Evolutionary conservation across 2,113 vertebrate genomes (phyloP).

Genomic region (Scopus umbretta): DNA sequence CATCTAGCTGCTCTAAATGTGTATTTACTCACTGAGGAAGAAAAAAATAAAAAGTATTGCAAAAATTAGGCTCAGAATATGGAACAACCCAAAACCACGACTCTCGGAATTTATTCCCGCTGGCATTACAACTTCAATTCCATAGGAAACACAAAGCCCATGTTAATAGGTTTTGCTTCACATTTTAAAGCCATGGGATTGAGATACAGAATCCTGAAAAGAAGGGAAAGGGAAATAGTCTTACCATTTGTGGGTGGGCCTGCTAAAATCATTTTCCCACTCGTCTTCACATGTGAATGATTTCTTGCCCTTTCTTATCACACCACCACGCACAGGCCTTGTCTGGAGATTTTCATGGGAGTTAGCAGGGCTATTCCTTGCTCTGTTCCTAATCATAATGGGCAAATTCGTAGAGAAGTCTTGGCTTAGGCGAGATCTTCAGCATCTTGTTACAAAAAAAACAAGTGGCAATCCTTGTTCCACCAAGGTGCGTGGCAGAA

Average conservation of each 20-base stretch:
- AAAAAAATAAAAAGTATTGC: background rate
- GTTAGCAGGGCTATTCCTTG: background rate
- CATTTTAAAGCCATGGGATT: background rate
- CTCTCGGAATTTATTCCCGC: background rate
- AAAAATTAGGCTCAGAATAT: background rate
- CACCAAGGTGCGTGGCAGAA: background rate
- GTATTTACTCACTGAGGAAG: constrained; percentile 38
- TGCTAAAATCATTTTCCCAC: background rate
- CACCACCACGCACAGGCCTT: background rate
- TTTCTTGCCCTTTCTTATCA: constrained; percentile 7
- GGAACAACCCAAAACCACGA: background rate
- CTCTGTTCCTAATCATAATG: background rate
- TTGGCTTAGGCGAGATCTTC: background rate
- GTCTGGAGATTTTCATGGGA: background rate
- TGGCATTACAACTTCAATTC: background rate
- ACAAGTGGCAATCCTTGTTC: background rate
- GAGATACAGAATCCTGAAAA: background rate
- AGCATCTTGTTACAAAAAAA: background rate
- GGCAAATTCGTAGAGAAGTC: background rate
- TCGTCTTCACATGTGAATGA: background rate
- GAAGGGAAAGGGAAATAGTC: background rate
- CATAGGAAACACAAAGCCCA: background rate
- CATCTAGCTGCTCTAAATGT: constrained; percentile 24
- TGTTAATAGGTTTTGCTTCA: constrained; percentile 22
- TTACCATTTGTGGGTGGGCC: background rate